Percentiles rank a stretch among this genome's conserved stretches.
Conservation (phyloP, 2,797 vertebrate species). For the Coregonus suidteri region DNA sequence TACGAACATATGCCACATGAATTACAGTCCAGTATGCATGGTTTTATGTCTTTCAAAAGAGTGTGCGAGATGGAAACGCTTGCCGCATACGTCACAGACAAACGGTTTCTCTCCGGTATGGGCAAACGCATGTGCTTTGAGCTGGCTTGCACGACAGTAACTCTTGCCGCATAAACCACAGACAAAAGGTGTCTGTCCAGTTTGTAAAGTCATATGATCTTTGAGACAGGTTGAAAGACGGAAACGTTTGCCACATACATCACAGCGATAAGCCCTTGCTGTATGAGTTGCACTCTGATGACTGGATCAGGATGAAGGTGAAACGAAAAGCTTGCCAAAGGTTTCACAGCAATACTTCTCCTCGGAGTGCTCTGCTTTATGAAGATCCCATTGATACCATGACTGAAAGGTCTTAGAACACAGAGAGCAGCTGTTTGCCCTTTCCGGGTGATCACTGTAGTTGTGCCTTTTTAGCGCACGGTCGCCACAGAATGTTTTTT, state of each 20-base stretch:
- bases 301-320: neutral
- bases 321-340: neutral
- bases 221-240: neutral
- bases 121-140: neutral
- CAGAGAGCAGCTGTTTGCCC: neutral
- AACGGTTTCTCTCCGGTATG: neutral
- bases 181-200: no score
- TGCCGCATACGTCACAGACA: no score
- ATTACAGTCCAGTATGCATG: neutral
- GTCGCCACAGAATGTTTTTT: neutral
- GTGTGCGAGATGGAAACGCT: no score
- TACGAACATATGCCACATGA: neutral
- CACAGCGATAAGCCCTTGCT: neutral
- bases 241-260: neutral
- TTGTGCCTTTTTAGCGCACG: neutral
- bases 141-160: neutral
- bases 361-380: neutral
- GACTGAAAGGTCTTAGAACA: neutral
- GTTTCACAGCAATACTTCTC: neutral
- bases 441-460: neutral
- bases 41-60: no score
- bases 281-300: neutral
- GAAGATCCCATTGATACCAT: neutral
- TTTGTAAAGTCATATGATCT: no score
- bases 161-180: no score